Percentiles rank a stretch among this genome's conserved stretches.
Conservation (phyloP, 2,113 vertebrate species). For the Eonycteris spelaea region DNA sequence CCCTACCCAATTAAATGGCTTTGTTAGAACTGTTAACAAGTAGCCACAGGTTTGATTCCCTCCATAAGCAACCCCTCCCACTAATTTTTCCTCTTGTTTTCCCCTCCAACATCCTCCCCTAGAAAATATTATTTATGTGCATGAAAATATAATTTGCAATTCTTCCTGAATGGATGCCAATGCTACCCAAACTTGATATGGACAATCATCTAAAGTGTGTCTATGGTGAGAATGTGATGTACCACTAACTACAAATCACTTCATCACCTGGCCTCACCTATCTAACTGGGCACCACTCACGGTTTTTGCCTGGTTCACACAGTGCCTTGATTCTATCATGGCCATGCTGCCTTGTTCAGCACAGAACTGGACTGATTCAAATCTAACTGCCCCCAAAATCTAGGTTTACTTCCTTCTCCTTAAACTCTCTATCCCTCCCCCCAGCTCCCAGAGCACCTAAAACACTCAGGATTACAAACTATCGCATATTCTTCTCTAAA, state of each 20-base stretch:
- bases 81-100: conserved; percentile 77
- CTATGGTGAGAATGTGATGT: not conserved
- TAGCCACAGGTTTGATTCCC: conserved; percentile 79
- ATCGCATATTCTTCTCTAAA: not conserved
- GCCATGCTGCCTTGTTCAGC: not conserved
- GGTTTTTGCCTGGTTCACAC: accelerated
- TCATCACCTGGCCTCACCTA: not conserved
- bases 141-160: not conserved
- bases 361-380: not conserved
- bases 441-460: not conserved
- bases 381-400: not conserved
- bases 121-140: not conserved
- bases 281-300: not conserved
- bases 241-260: not conserved
- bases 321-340: not conserved
- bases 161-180: not conserved
- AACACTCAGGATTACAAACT: not conserved
- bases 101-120: conserved; percentile 68
- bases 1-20: conserved; percentile 78
- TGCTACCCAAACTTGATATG: not conserved
- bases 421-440: not conserved
- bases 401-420: not conserved
- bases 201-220: not conserved
- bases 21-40: conserved; percentile 82
- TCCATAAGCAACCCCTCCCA: conserved; percentile 85